phyloP scores from a whole-genome alignment of 2,113 vertebrate species.

The Aldabrachelys gigantea region DNA sequence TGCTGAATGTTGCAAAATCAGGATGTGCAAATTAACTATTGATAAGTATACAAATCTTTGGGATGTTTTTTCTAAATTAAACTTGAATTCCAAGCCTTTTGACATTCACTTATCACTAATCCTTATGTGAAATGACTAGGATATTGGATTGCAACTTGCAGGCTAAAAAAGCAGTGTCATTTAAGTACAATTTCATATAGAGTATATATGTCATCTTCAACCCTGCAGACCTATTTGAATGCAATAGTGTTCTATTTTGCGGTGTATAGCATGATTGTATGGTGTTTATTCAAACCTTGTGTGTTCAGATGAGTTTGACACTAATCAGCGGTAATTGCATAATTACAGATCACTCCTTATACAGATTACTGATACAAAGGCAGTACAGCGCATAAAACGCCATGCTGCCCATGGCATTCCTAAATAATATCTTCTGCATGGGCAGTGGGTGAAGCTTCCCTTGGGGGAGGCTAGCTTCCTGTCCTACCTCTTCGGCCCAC shows the following conservation, averaged over 20 bases:
- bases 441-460: too few species aligned
- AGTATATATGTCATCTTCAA: not conserved
- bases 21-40: not conserved
- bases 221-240: slow-evolving; percentile 14
- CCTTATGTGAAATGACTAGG: not conserved
- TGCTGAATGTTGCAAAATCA: not conserved
- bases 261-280: not conserved
- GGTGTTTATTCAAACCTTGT: slow-evolving; percentile 34
- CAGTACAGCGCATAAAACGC: slow-evolving; percentile 69
- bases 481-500: too few species aligned
- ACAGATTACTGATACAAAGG: slow-evolving; percentile 72
- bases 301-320: slow-evolving; percentile 49
- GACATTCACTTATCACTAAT: too few species aligned
- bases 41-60: not conserved
- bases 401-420: slow-evolving; percentile 69
- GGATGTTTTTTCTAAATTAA: not conserved
- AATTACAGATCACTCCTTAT: slow-evolving; percentile 59
- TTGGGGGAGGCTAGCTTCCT: too few species aligned
- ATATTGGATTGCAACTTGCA: not conserved
- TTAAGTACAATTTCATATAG: not conserved
- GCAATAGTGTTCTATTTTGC: not conserved
- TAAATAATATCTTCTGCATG: slow-evolving; percentile 36
- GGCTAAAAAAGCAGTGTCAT: not conserved
- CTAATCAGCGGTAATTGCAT: slow-evolving; percentile 69
- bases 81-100: not conserved